Conservation (phyloP, 2,888 invertebrate species). For the Synanthedon myopaeformis region DNA sequence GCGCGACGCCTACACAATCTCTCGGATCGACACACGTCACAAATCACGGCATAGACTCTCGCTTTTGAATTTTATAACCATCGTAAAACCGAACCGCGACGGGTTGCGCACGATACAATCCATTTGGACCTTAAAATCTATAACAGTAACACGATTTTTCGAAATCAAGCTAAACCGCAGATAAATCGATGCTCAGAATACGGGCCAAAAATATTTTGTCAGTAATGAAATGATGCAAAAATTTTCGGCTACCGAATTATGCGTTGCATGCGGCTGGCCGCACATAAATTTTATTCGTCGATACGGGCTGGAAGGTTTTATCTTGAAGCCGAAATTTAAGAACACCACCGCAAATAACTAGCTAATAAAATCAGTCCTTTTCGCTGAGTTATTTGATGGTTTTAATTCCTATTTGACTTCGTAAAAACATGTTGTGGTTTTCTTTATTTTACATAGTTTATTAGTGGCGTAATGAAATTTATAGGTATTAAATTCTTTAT, state of each 20-base stretch:
- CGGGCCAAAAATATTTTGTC: slow-evolving; percentile 34
- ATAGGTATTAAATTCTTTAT: too few relatives aligned
- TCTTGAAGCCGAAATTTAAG: neutral
- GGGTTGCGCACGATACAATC: neutral
- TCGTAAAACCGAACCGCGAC: slow-evolving; percentile 33
- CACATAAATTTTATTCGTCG: slow-evolving; percentile 16
- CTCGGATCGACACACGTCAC: slow-evolving; percentile 31
- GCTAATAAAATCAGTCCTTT: too few relatives aligned
- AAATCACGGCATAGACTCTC: slow-evolving; percentile 48
- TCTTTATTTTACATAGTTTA: too few relatives aligned
- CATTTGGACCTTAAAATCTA: neutral
- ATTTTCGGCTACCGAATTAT: slow-evolving; percentile 16
- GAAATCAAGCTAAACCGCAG: slow-evolving; percentile 20
- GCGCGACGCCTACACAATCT: slow-evolving; percentile 35
- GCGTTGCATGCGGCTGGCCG: slow-evolving; percentile 15
- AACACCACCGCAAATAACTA: neutral
- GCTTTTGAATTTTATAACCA: slow-evolving; percentile 43
- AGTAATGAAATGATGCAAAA: slow-evolving; percentile 13
- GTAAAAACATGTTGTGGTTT: too few relatives aligned
- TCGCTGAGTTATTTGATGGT: too few relatives aligned
- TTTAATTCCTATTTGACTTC: too few relatives aligned
- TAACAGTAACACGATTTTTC: neutral
- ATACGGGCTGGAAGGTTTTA: slow-evolving; percentile 16
- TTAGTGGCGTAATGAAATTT: too few relatives aligned
- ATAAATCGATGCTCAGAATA: slow-evolving; percentile 40